Base-by-base conservation (phyloP, 2,888 invertebrate species). In the Craniophora ligustri region DNA sequence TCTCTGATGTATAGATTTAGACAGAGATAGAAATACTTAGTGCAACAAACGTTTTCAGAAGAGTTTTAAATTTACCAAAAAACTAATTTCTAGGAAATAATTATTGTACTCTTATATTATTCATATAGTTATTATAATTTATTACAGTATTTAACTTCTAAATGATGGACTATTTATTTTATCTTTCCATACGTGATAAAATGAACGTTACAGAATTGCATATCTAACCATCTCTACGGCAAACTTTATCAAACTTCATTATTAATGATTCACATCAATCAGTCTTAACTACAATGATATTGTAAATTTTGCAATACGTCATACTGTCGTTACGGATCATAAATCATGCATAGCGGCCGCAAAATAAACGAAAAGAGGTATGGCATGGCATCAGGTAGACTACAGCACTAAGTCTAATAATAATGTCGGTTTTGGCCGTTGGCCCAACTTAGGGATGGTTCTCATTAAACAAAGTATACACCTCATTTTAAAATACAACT, bases 371-470 rank as follows among this genome's bases (percentile, higher is more conserved):
- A 54, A 68, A 72, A 65, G 69, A 76, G 69, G 76, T 53, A 45
- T 34, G 44, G 50, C 54, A 45, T 34, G 44, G 50, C 54, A 67
- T 56, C 89, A 91, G 90, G 92, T 91, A 91, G 77, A 58, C 78
- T 85, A 79, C 81, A 78, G 80, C 86, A 86, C 87, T 87, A 79
- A 54, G 82, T 88, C 92, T 92, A 92, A 90, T 91, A 89, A 91
- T 92, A 92, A 85, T 80, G 81, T 67, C 69, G 65, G 78, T 82
- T 81, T 90, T 92, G 92, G 92, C 91, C 76, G 75, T 62, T 76
- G 70, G 78, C 85, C 92, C 90, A 86, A 81, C 69, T 74, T 81
- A 82, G 79, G 81, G 81, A 79, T 82, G 82, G 67, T 68, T 60
- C 72, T 71, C 67, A 72, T 76, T 67, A 76, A 81, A 79, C 35